Base-by-base conservation (phyloP, 2,888 invertebrate species). In the Matsumyia berberina region DNA sequence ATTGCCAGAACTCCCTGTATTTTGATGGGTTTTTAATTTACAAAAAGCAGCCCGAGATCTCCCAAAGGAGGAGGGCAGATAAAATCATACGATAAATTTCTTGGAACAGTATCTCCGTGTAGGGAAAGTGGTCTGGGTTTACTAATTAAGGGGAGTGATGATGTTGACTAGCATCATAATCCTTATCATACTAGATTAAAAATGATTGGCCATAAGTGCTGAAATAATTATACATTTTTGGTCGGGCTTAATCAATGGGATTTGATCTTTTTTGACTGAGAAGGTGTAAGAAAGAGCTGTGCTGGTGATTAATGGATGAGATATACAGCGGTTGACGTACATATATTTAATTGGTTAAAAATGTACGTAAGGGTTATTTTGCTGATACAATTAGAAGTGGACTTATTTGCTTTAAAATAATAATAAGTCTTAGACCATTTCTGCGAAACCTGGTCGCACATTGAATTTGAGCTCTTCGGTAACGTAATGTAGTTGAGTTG, bases 141-240 rank as follows among this genome's bases (percentile, higher is more conserved):
- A 11, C 51, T 81, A 76, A 81, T 76, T 64, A 81, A n/a, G 60
- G 76, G 81, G 81, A 51, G 77, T 76, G 81, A 81, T 76, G 76
- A 49, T 55, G 9, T 37, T 39, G 19, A 49, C 33, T 44, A 12
- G 35, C 29, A 15, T 15, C 9, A 17, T 24, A 7, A n/a, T 42
- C 37, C 49, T 39, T 37, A 66, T 66, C 42, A 62, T 57, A 11
- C 29, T 37, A 62, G 60, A 31, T 74, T 62, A 55, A 12, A 31
- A 46, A 31, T 67, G 67, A 67, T 53, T 8, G 44, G n/a, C 19
- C n/a, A 35, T 33, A 66, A 66, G 51, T 66, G 37, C 66, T 49
- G 8, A 64, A 64, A 49, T 46, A 24, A 37, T 35, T 35, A 15
- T 33, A 5, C 6, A 37, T 46, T 46, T 44, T 44, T 44, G 17